Percentiles rank a stretch among this genome's conserved stretches.
phyloP scores from a whole-genome alignment of 64 coral and sea anemone species.

The Dendronephthya gigantea region DNA sequence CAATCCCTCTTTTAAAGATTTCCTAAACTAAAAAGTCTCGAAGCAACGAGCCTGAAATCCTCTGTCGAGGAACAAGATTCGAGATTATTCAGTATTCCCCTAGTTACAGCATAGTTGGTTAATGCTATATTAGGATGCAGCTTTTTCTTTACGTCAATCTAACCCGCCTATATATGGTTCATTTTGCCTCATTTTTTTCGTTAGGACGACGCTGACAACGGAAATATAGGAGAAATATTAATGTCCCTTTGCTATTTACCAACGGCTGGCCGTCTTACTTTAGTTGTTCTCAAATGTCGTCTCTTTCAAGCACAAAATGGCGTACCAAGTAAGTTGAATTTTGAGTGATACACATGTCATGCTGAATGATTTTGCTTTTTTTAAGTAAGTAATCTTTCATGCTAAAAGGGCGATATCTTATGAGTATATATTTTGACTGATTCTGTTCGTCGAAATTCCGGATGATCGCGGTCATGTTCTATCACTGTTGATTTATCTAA shows the following conservation, averaged over 20 bases:
- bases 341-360: background rate
- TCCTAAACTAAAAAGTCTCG: no score
- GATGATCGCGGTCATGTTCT: no score
- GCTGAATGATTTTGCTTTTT: background rate
- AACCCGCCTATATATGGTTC: background rate
- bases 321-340: constrained; percentile 61
- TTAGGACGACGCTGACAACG: constrained; percentile 37
- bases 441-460: no score
- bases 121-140: no score
- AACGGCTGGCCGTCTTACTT: constrained; percentile 78
- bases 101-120: no score
- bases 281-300: constrained; percentile 87
- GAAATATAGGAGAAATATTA: constrained; percentile 63
- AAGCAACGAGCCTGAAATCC: no score
- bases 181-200: background rate
- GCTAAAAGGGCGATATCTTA: no score
- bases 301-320: constrained; percentile 48
- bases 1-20: no score
- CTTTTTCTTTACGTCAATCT: background rate
- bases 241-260: constrained; percentile 96
- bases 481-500: no score
- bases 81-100: no score
- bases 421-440: no score
- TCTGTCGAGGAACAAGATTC: no score
- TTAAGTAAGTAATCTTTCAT: background rate